Conservation (phyloP, 2,888 invertebrate genomes). For the Thymelicus lineola region DNA sequence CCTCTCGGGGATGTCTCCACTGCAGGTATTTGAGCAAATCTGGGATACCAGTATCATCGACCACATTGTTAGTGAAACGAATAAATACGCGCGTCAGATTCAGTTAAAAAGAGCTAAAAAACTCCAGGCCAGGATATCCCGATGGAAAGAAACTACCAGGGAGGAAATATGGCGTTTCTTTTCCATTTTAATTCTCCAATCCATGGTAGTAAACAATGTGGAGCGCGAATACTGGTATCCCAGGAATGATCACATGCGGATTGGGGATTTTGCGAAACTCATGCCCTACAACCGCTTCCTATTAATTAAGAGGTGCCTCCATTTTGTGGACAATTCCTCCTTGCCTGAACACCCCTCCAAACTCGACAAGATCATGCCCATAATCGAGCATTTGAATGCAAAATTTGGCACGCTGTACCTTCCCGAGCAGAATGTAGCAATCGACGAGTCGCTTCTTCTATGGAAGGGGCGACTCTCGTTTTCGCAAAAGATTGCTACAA, state of each 20-base stretch:
- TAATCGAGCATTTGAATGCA: conserved; percentile 39
- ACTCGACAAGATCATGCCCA: conserved; percentile 42
- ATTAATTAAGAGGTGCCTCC: conserved; percentile 42
- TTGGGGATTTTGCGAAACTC: conserved; percentile 31
- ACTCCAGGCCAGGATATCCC: neutral
- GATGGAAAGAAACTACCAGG: neutral
- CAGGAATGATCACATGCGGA: conserved; percentile 7
- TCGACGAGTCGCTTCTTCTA: conserved; percentile 45
- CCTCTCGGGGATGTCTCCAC: conserved; percentile 16
- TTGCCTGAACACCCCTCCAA: conserved; percentile 33
- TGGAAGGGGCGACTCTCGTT: conserved; percentile 44
- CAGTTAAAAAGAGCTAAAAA: neutral
- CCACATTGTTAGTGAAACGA: conserved; percentile 40
- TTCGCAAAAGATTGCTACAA: conserved; percentile 41
- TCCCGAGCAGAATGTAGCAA: conserved; percentile 43
- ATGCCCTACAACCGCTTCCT: conserved; percentile 41
- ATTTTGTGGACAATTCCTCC: conserved; percentile 40
- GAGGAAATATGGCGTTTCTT: neutral
- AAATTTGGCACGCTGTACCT: conserved; percentile 43
- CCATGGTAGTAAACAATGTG: conserved; percentile 16
- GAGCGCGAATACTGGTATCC: conserved; percentile 40
- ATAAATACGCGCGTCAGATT: conserved; percentile 33
- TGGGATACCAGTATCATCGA: conserved; percentile 41
- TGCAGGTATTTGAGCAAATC: conserved; percentile 32
- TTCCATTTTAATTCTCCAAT: neutral